phyloP scores from a whole-genome alignment of 2,888 invertebrate species.

The Hydraecia micacea region DNA sequence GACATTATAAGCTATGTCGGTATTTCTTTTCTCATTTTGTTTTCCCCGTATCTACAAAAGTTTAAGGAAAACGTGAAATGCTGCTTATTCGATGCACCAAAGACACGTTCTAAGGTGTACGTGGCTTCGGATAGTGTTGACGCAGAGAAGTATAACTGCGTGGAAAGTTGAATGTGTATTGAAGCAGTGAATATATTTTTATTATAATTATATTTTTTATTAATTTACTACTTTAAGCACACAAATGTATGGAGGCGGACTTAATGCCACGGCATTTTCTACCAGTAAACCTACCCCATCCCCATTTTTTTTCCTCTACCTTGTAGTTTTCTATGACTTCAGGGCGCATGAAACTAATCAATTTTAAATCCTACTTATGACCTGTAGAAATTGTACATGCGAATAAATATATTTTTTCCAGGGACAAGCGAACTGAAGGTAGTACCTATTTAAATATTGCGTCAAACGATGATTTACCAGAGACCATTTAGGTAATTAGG shows the following conservation, averaged over 20 bases:
- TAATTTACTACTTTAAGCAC: not conserved
- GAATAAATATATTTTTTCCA: not conserved
- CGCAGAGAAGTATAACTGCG: not conserved
- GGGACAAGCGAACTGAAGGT: not conserved
- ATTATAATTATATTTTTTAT: not conserved
- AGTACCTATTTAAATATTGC: not conserved
- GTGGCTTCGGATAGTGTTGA: not conserved
- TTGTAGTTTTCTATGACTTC: not conserved
- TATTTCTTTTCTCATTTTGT: not conserved
- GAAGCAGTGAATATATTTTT: not conserved
- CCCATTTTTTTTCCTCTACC: not conserved
- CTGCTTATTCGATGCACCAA: not conserved
- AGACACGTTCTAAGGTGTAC: conserved; percentile 9
- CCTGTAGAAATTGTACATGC: too few species aligned
- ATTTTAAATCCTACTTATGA: not conserved
- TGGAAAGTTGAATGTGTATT: not conserved
- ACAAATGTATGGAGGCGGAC: not conserved
- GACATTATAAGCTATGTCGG: not conserved
- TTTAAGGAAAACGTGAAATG: conserved; percentile 7
- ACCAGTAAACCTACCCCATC: not conserved
- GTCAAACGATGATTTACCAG: not conserved
- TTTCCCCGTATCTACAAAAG: not conserved
- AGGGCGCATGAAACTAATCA: not conserved
- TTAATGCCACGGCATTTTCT: not conserved
- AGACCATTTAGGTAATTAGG: not conserved